Conservation (phyloP, 2,888 invertebrate genomes). For the Stramonita haemastoma region DNA sequence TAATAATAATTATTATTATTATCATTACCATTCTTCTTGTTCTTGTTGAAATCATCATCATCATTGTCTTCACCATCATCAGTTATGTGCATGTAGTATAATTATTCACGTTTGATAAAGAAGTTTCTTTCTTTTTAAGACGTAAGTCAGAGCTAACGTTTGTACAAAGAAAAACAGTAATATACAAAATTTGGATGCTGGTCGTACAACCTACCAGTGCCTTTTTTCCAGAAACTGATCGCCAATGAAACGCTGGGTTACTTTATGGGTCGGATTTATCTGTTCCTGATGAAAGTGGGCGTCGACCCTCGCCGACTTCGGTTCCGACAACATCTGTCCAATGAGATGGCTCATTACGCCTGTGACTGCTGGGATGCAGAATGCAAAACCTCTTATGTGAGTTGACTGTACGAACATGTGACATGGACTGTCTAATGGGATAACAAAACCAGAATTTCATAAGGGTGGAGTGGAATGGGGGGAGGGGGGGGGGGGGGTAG, state of each 20-base stretch:
- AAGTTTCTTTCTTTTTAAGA: background rate
- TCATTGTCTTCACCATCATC: too few relatives aligned
- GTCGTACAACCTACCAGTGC: background rate
- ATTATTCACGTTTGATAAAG: background rate
- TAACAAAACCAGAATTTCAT: too few relatives aligned
- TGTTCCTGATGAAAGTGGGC: slow-evolving; percentile 91
- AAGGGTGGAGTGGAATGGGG: too few relatives aligned
- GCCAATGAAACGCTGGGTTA: slow-evolving; percentile 98
- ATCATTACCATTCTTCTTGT: too few relatives aligned
- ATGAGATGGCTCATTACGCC: slow-evolving; percentile 99
- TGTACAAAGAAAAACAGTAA: too few relatives aligned
- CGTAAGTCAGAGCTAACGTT: background rate
- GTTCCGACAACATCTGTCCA: slow-evolving; percentile 98
- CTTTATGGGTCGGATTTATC: slow-evolving; percentile 96
- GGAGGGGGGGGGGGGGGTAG: too few relatives aligned
- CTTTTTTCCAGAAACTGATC: slow-evolving; percentile 81
- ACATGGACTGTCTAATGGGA: too few relatives aligned
- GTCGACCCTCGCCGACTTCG: slow-evolving; percentile 90
- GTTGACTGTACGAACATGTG: slow-evolving; percentile 60
- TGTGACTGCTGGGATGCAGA: slow-evolving; percentile 99
- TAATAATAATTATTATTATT: too few relatives aligned
- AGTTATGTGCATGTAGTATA: background rate
- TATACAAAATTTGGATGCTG: background rate
- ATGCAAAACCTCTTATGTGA: slow-evolving; percentile 93
- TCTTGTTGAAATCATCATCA: too few relatives aligned